phyloP scores from a whole-genome alignment of 2,888 invertebrate species.

The Mactromeris polynyma region DNA sequence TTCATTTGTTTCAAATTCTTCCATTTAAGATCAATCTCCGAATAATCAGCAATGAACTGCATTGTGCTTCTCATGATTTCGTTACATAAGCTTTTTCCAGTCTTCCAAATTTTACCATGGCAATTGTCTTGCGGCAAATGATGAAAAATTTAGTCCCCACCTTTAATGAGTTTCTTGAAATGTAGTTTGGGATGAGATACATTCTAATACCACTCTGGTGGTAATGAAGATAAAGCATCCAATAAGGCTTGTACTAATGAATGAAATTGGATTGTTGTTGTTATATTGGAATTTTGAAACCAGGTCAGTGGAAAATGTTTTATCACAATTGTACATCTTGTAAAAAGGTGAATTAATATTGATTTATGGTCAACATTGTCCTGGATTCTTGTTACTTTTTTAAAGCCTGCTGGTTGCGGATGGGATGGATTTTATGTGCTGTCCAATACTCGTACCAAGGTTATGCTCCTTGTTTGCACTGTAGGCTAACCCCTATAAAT shows the following conservation, averaged over 20 bases:
- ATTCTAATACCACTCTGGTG: neutral
- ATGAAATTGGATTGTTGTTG: neutral
- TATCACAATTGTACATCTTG: neutral
- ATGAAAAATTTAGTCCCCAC: neutral
- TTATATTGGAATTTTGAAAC: neutral
- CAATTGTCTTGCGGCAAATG: too few species aligned
- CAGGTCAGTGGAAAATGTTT: neutral
- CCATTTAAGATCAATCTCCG: too few species aligned
- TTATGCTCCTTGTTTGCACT: neutral
- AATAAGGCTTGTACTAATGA: neutral
- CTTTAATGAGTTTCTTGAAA: neutral
- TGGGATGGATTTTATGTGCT: neutral
- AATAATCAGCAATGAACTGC: too few species aligned
- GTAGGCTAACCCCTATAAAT: too few species aligned
- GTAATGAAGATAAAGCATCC: neutral
- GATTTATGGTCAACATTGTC: neutral
- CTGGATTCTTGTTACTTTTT: neutral
- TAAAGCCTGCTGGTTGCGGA: neutral
- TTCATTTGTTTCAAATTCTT: too few species aligned
- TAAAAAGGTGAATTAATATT: neutral
- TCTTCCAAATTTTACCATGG: too few species aligned
- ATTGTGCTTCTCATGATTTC: too few species aligned
- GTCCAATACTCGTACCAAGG: neutral
- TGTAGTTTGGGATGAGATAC: neutral
- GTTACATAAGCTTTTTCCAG: too few species aligned